Percentiles rank a stretch among this genome's conserved stretches.
Conservation (phyloP, 2,888 invertebrate genomes). For the Cataglyphis livida region DNA sequence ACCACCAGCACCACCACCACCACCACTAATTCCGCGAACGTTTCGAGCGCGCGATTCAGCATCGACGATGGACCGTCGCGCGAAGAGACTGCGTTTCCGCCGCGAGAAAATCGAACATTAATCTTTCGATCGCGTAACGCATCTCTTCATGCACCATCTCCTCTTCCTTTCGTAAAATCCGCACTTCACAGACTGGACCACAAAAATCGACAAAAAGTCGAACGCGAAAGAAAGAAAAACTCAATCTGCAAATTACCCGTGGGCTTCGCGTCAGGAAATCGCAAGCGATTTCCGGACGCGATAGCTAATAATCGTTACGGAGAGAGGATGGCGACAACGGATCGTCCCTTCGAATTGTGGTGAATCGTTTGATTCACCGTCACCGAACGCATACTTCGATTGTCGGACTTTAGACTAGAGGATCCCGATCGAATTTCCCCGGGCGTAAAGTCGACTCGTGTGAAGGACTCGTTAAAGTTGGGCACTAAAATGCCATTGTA, state of each 20-base stretch:
- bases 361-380: slow-evolving; percentile 59
- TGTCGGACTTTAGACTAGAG: slow-evolving; percentile 65
- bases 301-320: neutral
- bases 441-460: slow-evolving; percentile 52
- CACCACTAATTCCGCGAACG: slow-evolving; percentile 18
- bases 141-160: slow-evolving; percentile 45
- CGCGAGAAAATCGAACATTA: slow-evolving; percentile 62
- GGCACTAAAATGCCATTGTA: slow-evolving; percentile 52
- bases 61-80: slow-evolving; percentile 59
- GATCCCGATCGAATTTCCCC: slow-evolving; percentile 53
- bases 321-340: slow-evolving; percentile 12
- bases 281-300: neutral
- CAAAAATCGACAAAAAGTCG: neutral
- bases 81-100: slow-evolving; percentile 46
- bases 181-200: slow-evolving; percentile 38
- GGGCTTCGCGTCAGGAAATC: slow-evolving; percentile 3
- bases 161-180: neutral
- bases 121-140: slow-evolving; percentile 59
- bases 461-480: slow-evolving; percentile 66
- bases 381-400: slow-evolving; percentile 62
- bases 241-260: slow-evolving; percentile 19
- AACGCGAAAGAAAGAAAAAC: neutral
- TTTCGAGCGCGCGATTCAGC: slow-evolving; percentile 62
- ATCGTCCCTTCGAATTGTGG: neutral
- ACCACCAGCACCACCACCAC: slow-evolving; percentile 22